Evolutionary conservation across 1,140 invertebrate species (phyloP).

Genomic region (Hesperophylax magnus): DNA sequence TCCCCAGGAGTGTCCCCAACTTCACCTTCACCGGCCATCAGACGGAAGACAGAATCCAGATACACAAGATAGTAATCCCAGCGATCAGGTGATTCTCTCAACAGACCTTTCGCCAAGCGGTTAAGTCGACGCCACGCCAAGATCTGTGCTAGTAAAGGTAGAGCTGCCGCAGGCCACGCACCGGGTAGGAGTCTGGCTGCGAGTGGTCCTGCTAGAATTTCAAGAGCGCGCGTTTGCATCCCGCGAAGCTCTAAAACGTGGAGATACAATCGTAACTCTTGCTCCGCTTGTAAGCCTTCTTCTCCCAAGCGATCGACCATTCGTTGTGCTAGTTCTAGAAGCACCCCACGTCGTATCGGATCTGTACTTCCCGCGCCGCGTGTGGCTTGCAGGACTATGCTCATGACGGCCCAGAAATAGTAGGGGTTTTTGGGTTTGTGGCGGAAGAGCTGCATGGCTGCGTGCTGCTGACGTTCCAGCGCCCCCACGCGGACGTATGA

Average conservation of each 20-base stretch:
- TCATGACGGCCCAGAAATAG: constrained; percentile 98
- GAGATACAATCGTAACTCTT: constrained; percentile 92
- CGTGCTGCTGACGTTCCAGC: constrained; percentile 92
- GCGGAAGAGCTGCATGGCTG: constrained; percentile 92
- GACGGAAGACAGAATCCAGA: constrained; percentile 76
- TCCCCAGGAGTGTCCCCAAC: not conserved
- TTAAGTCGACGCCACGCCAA: constrained; percentile 81
- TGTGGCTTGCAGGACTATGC: constrained; percentile 89
- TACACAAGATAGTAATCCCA: constrained; percentile 85
- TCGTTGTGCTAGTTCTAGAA: constrained; percentile 87
- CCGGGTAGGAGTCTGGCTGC: constrained; percentile 75
- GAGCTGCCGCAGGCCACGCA: constrained; percentile 77
- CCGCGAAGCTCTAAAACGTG: constrained; percentile 90
- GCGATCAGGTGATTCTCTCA: constrained; percentile 80
- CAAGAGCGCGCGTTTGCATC: constrained; percentile 86
- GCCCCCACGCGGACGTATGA: constrained; percentile 92
- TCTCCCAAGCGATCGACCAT: constrained; percentile 89
- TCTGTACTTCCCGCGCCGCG: constrained; percentile 67
- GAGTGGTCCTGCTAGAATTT: constrained; percentile 84
- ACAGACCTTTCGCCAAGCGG: constrained; percentile 77
- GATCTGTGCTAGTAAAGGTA: constrained; percentile 81
- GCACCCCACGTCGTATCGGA: constrained; percentile 74
- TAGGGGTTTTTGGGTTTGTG: constrained; percentile 95
- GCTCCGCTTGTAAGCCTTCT: constrained; percentile 94
- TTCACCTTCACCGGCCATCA: constrained; percentile 62